Evolutionary conservation across 2,797 vertebrate species (phyloP).

Genomic region (Fistularia commersonii): DNA sequence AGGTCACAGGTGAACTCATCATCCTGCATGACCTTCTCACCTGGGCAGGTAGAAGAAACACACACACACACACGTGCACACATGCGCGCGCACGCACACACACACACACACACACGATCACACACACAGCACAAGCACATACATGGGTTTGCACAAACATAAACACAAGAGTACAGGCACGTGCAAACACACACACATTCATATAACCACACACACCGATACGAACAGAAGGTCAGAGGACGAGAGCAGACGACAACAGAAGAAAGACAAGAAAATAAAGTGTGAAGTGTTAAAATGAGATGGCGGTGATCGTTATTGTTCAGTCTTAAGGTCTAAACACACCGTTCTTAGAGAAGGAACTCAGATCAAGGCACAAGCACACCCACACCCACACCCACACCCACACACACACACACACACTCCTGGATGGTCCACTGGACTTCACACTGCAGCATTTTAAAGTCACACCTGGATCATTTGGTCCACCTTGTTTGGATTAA

Average conservation of each 20-base stretch:
- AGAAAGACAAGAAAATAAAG: no score
- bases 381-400: conserved; percentile 39
- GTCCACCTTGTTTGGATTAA: not conserved
- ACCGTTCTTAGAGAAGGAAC: no score
- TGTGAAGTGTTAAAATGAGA: no score
- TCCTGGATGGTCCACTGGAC: conserved; percentile 25
- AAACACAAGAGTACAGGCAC: conserved; percentile 18
- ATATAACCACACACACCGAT: no score
- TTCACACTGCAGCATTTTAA: conserved; percentile 56
- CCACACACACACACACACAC: conserved; percentile 10
- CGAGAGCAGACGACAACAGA: no score
- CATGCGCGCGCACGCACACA: conserved; percentile 10
- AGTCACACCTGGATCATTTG: conserved; percentile 21
- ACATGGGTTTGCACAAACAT: no score
- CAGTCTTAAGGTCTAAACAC: no score
- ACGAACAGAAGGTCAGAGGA: no score
- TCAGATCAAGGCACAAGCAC: conserved; percentile 27
- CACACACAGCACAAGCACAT: conserved; percentile 12
- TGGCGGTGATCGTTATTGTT: no score
- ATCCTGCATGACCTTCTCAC: conserved; percentile 95
- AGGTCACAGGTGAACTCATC: conserved; percentile 97
- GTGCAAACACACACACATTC: no score
- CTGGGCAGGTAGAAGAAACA: conserved; percentile 72
- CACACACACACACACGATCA: conserved; percentile 22
- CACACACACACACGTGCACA: conserved; percentile 6